A percentile compares a stretch with the other conserved stretches of the same genome.
These are phyloP conservation scores for Xestia xanthographa DNA, from an alignment of 2,888 invertebrate species.

Conservation along the genomic window DNA sequence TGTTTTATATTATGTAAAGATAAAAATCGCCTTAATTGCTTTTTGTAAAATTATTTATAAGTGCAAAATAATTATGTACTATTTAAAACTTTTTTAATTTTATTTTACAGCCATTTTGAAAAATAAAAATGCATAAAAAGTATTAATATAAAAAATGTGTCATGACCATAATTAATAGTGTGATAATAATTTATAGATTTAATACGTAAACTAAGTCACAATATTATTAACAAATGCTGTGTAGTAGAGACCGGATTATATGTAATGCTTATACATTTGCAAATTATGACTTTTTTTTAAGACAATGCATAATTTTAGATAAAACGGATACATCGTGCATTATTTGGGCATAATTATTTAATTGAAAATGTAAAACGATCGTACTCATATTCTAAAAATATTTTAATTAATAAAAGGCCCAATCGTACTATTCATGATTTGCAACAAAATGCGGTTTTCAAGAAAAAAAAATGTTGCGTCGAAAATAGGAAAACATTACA, in stretches of 20 bases:
- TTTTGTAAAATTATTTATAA: constrained; percentile 9
- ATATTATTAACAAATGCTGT: constrained; percentile 21
- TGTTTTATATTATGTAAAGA: too few relatives aligned
- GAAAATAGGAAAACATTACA: background rate
- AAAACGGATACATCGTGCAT: background rate
- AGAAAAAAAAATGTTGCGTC: background rate
- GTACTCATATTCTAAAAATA: background rate
- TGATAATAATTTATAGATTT: constrained; percentile 61
- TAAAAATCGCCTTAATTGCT: constrained; percentile 9
- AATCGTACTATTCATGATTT: background rate
- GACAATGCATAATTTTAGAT: background rate
- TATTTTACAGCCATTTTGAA: constrained; percentile 5
- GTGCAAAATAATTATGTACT: constrained; percentile 40
- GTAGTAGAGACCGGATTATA: background rate
- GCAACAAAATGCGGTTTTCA: background rate
- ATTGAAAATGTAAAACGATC: background rate
- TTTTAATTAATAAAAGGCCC: background rate
- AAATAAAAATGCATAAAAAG: constrained; percentile 4
- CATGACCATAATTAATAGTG: constrained; percentile 64
- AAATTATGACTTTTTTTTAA: background rate
- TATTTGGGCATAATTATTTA: background rate
- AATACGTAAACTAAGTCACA: constrained; percentile 67
- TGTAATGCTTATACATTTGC: background rate
- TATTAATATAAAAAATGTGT: constrained; percentile 56
- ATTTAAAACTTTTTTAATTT: background rate